These are phyloP conservation scores for Bibio marci DNA, from an alignment of 2,888 invertebrate genomes.

Conservation along the genomic window DNA sequence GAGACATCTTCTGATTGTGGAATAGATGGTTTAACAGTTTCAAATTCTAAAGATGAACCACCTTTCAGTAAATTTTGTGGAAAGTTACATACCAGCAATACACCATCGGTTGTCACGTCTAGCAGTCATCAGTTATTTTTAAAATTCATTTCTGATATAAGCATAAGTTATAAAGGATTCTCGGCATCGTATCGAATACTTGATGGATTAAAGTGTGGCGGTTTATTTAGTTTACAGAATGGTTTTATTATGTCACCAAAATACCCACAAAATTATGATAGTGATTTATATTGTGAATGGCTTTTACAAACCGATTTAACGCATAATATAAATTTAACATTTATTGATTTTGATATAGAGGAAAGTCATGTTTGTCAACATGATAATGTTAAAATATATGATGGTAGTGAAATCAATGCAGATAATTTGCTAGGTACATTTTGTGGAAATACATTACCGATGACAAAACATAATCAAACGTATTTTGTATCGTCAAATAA, in stretches of 20 bases:
- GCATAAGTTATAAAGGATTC: conserved; percentile 45
- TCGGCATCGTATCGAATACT: conserved; percentile 31
- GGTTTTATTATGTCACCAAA: conserved; percentile 64
- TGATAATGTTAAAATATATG: conserved; percentile 24
- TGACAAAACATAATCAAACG: conserved; percentile 6
- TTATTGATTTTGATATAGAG: conserved; percentile 48
- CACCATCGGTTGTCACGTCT: conserved; percentile 35
- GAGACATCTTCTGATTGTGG: conserved; percentile 38
- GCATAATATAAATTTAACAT: conserved; percentile 50
- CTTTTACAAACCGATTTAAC: conserved; percentile 44
- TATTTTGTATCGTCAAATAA: conserved; percentile 40
- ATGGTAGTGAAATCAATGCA: conserved; percentile 16
- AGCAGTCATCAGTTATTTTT: conserved; percentile 53
- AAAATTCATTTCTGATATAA: conserved; percentile 42
- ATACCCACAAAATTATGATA: conserved; percentile 67
- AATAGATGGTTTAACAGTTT: conserved; percentile 43
- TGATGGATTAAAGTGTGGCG: conserved; percentile 50
- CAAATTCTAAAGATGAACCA: conserved; percentile 46
- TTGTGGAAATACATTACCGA: conserved; percentile 33
- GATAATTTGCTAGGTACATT: conserved; percentile 33
- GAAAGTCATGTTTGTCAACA: conserved; percentile 3
- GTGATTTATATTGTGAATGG: conserved; percentile 63
- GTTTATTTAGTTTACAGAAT: conserved; percentile 36
- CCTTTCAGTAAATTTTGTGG: conserved; percentile 44
- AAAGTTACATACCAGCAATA: conserved; percentile 13